Conservation (phyloP, 64 coral and sea anemone species). For the Stichodactyla mertensii region DNA sequence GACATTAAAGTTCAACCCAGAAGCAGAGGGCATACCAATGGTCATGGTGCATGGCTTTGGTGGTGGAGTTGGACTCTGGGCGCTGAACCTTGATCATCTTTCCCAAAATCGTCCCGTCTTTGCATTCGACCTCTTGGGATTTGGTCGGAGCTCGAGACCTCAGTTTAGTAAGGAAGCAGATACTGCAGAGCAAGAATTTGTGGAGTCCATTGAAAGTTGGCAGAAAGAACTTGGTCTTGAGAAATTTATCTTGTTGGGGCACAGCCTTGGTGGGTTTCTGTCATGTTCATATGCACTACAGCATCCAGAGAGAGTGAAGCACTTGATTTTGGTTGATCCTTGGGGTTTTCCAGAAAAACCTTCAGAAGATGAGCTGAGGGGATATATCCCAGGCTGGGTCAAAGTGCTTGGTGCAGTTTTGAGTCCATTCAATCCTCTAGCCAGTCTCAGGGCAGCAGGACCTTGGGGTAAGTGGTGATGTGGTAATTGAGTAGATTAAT, state of each 20-base stretch:
- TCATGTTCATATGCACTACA: slow-evolving; percentile 78
- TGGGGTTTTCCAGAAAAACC: slow-evolving; percentile 95
- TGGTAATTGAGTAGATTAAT: neutral
- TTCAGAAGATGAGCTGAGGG: slow-evolving; percentile 47
- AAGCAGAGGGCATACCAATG: slow-evolving; percentile 41
- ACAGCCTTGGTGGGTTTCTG: slow-evolving; percentile 91
- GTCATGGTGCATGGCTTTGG: slow-evolving; percentile 98
- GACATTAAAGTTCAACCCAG: slow-evolving; percentile 84
- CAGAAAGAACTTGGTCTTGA: slow-evolving; percentile 77
- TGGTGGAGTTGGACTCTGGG: slow-evolving; percentile 83
- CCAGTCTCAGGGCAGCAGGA: slow-evolving; percentile 83
- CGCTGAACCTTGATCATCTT: slow-evolving; percentile 72
- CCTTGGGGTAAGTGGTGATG: slow-evolving; percentile 67
- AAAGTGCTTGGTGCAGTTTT: slow-evolving; percentile 64
- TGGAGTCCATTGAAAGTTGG: slow-evolving; percentile 82
- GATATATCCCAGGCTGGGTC: slow-evolving; percentile 65
- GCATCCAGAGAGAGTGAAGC: slow-evolving; percentile 76
- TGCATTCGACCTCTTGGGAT: slow-evolving; percentile 87
- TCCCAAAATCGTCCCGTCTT: slow-evolving; percentile 73
- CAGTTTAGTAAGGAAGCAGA: slow-evolving; percentile 54
- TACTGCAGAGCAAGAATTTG: slow-evolving; percentile 75
- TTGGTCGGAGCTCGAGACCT: slow-evolving; percentile 93
- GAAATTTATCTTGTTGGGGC: slow-evolving; percentile 85
- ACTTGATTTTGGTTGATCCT: slow-evolving; percentile 83
- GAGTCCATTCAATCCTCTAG: slow-evolving; percentile 80